A percentile compares a stretch with the other conserved stretches of the same genome.
phyloP scores from a whole-genome alignment of 2,888 invertebrate genomes.

The Andrena camellia region DNA sequence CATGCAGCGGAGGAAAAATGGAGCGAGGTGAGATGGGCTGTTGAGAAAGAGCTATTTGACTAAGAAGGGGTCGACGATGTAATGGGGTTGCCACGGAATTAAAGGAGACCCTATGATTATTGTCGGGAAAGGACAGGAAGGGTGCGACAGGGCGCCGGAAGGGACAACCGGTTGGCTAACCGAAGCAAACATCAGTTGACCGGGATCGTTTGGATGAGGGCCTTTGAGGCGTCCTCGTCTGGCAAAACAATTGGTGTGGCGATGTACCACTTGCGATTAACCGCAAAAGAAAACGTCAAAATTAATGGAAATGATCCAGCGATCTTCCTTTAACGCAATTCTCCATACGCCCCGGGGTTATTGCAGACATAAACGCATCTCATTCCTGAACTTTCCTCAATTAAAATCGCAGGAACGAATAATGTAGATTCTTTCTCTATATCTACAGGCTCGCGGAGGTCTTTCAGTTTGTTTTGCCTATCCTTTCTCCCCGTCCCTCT shows the following conservation, averaged over 20 bases:
- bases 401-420: slow-evolving; percentile 6
- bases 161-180: slow-evolving; percentile 71
- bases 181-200: slow-evolving; percentile 69
- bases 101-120: slow-evolving; percentile 81
- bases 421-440: slow-evolving; percentile 5
- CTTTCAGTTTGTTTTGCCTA: slow-evolving; percentile 51
- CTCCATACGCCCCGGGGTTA: neutral
- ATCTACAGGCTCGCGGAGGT: slow-evolving; percentile 20
- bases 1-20: slow-evolving; percentile 37
- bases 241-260: slow-evolving; percentile 46
- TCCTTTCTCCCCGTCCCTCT: slow-evolving; percentile 36
- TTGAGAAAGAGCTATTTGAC: slow-evolving; percentile 76
- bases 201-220: slow-evolving; percentile 62
- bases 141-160: slow-evolving; percentile 65
- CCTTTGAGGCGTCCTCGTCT: slow-evolving; percentile 43
- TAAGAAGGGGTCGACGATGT: slow-evolving; percentile 78
- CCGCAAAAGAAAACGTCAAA: slow-evolving; percentile 12
- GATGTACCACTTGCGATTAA: slow-evolving; percentile 16
- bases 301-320: neutral
- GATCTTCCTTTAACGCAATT: neutral
- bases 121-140: slow-evolving; percentile 67
- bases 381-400: neutral
- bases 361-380: no score
- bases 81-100: slow-evolving; percentile 82
- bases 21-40: slow-evolving; percentile 40